Percentiles rank a stretch among this genome's conserved stretches.
These are phyloP conservation scores for Aphrocallistes beatrix DNA, from an alignment of 37 sponge, comb jelly and placozoan species.

Conservation along the genomic window DNA sequence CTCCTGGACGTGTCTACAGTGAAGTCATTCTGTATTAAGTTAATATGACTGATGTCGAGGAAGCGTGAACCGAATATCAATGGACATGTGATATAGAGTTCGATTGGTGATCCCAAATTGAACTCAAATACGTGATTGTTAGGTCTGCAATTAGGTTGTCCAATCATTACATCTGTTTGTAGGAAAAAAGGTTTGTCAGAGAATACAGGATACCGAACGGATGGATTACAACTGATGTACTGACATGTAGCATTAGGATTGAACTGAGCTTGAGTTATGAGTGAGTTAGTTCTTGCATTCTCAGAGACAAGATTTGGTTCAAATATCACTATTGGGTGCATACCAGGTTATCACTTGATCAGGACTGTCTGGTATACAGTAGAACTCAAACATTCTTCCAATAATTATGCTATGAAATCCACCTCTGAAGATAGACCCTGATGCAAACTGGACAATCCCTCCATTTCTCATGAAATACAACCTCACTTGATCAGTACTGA, in stretches of 20 bases:
- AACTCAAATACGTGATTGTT: too few relatives aligned
- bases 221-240: too few relatives aligned
- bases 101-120: background rate
- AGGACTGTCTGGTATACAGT: background rate
- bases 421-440: constrained; percentile 9
- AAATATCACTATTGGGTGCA: background rate
- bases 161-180: too few relatives aligned
- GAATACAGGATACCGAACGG: too few relatives aligned
- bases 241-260: too few relatives aligned
- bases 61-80: background rate
- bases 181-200: too few relatives aligned
- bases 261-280: too few relatives aligned
- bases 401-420: background rate
- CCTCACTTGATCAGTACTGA: background rate
- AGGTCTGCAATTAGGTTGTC: too few relatives aligned
- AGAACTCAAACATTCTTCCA: background rate
- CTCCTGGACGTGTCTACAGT: background rate
- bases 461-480: background rate
- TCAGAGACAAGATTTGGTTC: too few relatives aligned
- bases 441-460: background rate
- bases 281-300: too few relatives aligned
- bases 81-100: background rate
- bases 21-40: background rate
- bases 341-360: constrained; percentile 9
- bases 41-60: background rate